These are phyloP conservation scores for Acrossocheilus wenchowensis DNA, from an alignment of 2,797 vertebrate genomes.

Conservation along the genomic window DNA sequence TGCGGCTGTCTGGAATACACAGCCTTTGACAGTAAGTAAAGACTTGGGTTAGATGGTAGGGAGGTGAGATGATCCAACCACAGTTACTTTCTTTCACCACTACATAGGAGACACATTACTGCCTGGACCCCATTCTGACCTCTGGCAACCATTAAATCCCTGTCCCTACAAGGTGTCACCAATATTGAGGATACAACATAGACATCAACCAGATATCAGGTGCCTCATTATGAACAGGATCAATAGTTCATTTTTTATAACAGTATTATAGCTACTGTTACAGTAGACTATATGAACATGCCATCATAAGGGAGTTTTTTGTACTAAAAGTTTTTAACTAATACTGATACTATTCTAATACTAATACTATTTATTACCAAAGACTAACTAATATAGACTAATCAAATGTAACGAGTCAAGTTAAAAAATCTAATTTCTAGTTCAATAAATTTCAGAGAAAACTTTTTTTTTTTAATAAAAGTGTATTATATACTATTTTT, in stretches of 20 bases:
- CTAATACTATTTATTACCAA: too few species aligned
- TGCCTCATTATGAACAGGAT: not conserved
- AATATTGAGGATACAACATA: not conserved
- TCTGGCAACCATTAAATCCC: constrained; percentile 27
- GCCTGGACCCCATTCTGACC: constrained; percentile 25
- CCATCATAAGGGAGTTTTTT: not conserved
- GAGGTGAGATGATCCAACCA: constrained; percentile 42
- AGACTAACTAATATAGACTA: too few species aligned
- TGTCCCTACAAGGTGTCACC: constrained; percentile 4
- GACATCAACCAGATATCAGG: not conserved
- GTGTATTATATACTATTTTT: too few species aligned
- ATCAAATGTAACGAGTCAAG: too few species aligned
- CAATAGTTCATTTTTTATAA: not conserved
- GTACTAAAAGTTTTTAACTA: not conserved
- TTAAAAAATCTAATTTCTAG: too few species aligned
- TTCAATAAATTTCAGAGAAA: too few species aligned
- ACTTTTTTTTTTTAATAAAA: too few species aligned
- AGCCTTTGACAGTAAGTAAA: constrained; percentile 56
- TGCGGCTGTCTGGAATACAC: constrained; percentile 67
- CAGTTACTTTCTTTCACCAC: constrained; percentile 29
- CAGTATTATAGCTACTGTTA: not conserved
- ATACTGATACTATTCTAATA: too few species aligned
- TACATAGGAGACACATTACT: constrained; percentile 36
- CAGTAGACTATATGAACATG: not conserved
- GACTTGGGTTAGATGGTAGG: constrained; percentile 63